Evolutionary conservation across 2,888 invertebrate genomes (phyloP), one percentile per base, ranked within the genome.

Genomic region (Parochlus steinenii): DNA sequence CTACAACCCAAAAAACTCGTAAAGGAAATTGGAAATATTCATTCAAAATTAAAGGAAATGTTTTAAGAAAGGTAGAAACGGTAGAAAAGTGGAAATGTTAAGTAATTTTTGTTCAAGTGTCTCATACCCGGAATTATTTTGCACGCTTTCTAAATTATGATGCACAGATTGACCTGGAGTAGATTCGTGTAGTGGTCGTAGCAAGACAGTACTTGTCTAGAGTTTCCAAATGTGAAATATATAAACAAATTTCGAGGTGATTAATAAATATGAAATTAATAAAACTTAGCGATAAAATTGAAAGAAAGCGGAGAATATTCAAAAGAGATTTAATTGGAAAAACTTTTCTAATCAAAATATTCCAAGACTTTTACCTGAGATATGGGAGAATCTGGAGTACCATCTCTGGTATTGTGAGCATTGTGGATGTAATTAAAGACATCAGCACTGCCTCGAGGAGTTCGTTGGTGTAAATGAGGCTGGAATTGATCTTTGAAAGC

Each of bases 331-430:
- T 16, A n/a, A 29, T 10, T 25, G 16, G n/a, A n/a, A n/a, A n/a
- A n/a, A n/a, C n/a, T n/a, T n/a, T n/a, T n/a, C n/a, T n/a, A n/a
- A n/a, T n/a, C n/a, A n/a, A n/a, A n/a, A n/a, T n/a, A n/a, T n/a
- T n/a, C 23, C 14, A 10, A 26, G 14, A 8, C 6, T 10, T 17
- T 29, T 37, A 59, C 59, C 49, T 59, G 58, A 6, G 58, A 57
- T 24, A 56, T 55, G 18, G 59, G 59, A 11, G 58, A 58, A 34
- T 59, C 58, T 1, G 58, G 58, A 8, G 58, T 55, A 3, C 54
- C 51, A 41, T 56, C 56, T 25, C 51, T 49, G 44, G 48, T 52
- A 5, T n/a, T n/a, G n/a, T n/a, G n/a, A n/a, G n/a, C 34, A 8
- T 11, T 28, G 11, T 20, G 6, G 22, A 14, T 24, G 36, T 15